phyloP scores from a whole-genome alignment of 2,888 invertebrate species.

The Sesia bembeciformis region DNA sequence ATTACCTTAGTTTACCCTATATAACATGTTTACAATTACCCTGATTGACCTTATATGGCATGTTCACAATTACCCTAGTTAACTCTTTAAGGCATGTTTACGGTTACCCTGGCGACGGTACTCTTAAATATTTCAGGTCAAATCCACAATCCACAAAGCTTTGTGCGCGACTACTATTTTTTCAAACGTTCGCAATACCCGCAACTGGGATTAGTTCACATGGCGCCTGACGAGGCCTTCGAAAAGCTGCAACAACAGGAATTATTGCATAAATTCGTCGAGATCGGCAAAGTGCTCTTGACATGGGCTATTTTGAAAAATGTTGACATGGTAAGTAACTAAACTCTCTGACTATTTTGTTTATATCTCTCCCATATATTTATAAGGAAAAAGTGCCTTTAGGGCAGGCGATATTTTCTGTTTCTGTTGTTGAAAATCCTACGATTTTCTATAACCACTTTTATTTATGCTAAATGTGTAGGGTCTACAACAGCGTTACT shows the following conservation, averaged over 20 bases:
- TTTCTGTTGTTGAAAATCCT: too few relatives aligned
- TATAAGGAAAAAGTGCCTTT: too few relatives aligned
- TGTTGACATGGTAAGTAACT: slow-evolving; percentile 84
- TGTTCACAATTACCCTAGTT: not conserved
- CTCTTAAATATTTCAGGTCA: slow-evolving; percentile 79
- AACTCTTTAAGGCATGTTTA: not conserved
- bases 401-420: too few relatives aligned
- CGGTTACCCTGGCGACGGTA: too few relatives aligned
- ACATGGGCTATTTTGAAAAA: slow-evolving; percentile 95
- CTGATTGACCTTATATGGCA: not conserved
- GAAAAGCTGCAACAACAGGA: slow-evolving; percentile 93
- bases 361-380: too few relatives aligned
- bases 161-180: slow-evolving; percentile 96
- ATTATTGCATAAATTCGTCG: slow-evolving; percentile 93
- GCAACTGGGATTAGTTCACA: slow-evolving; percentile 92
- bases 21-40: too few relatives aligned
- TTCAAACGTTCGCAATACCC: slow-evolving; percentile 98
- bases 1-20: too few relatives aligned
- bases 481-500: too few relatives aligned
- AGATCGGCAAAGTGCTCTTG: slow-evolving; percentile 94
- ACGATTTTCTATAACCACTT: too few relatives aligned
- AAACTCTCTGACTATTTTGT: too few relatives aligned
- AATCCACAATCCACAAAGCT: slow-evolving; percentile 95
- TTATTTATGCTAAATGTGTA: too few relatives aligned
- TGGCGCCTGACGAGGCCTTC: slow-evolving; percentile 94